Evolutionary conservation across 2,797 vertebrate genomes (phyloP).

Genomic region (Neostethus bicornis): DNA sequence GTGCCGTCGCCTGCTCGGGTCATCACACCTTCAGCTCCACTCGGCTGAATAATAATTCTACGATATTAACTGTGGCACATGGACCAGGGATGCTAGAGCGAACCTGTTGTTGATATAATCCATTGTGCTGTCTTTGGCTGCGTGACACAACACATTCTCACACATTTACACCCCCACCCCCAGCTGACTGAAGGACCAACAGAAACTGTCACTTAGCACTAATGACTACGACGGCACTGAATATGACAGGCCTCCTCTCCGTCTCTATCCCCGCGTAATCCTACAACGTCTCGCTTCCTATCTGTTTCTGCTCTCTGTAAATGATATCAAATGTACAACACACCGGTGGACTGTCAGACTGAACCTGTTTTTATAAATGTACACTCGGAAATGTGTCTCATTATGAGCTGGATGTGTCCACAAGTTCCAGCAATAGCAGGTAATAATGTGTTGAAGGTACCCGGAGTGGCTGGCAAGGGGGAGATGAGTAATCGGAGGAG

Average conservation of each 20-base stretch:
- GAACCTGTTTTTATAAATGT: conserved; percentile 44
- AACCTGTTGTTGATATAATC: conserved; percentile 75
- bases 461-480: conserved; percentile 46
- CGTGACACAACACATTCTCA: conserved; percentile 47
- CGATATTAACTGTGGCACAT: conserved; percentile 72
- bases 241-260: conserved; percentile 66
- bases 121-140: conserved; percentile 55
- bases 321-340: conserved; percentile 66
- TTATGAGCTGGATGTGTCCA: conserved; percentile 61
- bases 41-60: conserved; percentile 69
- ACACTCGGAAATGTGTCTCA: conserved; percentile 63
- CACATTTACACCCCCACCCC: conserved; percentile 32
- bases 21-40: conserved; percentile 74
- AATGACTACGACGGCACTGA: conserved; percentile 66
- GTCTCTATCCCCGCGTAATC: conserved; percentile 58
- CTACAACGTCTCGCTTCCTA: conserved; percentile 38
- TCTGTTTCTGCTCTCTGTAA: conserved; percentile 59
- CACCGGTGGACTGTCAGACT: conserved; percentile 60
- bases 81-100: conserved; percentile 49
- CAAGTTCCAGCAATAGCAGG: conserved; percentile 51
- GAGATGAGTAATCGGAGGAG: too few species aligned
- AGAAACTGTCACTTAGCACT: conserved; percentile 75
- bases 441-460: conserved; percentile 67
- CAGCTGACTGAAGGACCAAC: conserved; percentile 55
- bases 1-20: conserved; percentile 75